Evolutionary conservation across 2,797 vertebrate species (phyloP).

Genomic region (Potorous gilbertii): DNA sequence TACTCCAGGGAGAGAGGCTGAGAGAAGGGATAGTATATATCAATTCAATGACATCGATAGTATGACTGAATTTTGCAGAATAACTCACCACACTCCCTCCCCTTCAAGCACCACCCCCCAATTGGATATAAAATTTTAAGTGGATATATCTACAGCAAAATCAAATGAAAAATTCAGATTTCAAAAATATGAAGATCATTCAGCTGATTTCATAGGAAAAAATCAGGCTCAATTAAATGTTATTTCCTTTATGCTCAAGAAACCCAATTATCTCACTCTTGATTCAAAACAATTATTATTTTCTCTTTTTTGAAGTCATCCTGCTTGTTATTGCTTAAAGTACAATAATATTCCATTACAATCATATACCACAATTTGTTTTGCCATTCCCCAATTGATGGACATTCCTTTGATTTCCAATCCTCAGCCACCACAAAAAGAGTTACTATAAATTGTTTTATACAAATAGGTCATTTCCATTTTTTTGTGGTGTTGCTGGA

Average conservation of each 20-base stretch:
- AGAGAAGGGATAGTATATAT: background rate
- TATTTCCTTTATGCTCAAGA: background rate
- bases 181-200: constrained; percentile 4
- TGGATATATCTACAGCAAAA: background rate
- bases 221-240: background rate
- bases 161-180: constrained; percentile 9
- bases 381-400: background rate
- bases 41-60: background rate
- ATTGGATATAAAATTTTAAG: background rate
- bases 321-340: background rate
- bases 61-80: background rate
- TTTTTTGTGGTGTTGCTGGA: background rate
- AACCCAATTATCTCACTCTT: background rate
- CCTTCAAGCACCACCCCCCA: too few species aligned
- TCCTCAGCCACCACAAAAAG: background rate
- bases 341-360: background rate
- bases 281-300: background rate
- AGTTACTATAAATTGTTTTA: background rate
- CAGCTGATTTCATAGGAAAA: constrained; percentile 17
- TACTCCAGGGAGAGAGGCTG: background rate
- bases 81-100: background rate
- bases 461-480: background rate
- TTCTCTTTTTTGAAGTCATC: background rate
- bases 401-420: background rate
- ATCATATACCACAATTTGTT: background rate